Conservation (phyloP, 2,888 invertebrate species). For the Dicyrtomina minuta region DNA sequence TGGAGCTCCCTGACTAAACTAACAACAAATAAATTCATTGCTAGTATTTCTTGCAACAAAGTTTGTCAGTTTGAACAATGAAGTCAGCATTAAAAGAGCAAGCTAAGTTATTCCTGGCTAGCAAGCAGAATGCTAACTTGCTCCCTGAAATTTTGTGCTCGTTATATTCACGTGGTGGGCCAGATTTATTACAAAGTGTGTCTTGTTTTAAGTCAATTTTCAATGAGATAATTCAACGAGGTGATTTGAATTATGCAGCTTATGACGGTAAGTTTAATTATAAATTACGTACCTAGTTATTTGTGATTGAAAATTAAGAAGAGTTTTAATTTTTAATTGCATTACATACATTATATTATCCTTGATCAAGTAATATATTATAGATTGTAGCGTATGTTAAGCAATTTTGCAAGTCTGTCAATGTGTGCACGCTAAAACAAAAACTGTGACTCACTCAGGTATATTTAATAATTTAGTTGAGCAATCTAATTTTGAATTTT, state of each 20-base stretch:
- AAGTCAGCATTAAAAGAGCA: conserved; percentile 24
- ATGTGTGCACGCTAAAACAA: too few relatives aligned
- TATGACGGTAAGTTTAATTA: conserved; percentile 2
- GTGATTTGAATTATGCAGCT: conserved; percentile 13
- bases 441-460: too few relatives aligned
- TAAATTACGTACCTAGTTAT: too few relatives aligned
- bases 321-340: too few relatives aligned
- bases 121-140: conserved; percentile 25
- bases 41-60: background rate
- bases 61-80: background rate
- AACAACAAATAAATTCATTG: too few relatives aligned
- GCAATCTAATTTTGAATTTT: background rate
- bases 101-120: conserved; percentile 13
- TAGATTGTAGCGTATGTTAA: too few relatives aligned
- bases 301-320: too few relatives aligned
- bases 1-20: too few relatives aligned
- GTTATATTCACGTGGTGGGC: background rate
- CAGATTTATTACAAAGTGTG: conserved; percentile 14
- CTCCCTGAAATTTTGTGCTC: conserved; percentile 17
- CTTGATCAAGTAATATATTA: too few relatives aligned
- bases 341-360: too few relatives aligned
- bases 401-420: too few relatives aligned
- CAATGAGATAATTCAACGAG: conserved; percentile 58
- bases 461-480: background rate
- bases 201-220: conserved; percentile 22